Evolutionary conservation across 1,140 invertebrate species (phyloP).

Genomic region (Pantala flavescens): DNA sequence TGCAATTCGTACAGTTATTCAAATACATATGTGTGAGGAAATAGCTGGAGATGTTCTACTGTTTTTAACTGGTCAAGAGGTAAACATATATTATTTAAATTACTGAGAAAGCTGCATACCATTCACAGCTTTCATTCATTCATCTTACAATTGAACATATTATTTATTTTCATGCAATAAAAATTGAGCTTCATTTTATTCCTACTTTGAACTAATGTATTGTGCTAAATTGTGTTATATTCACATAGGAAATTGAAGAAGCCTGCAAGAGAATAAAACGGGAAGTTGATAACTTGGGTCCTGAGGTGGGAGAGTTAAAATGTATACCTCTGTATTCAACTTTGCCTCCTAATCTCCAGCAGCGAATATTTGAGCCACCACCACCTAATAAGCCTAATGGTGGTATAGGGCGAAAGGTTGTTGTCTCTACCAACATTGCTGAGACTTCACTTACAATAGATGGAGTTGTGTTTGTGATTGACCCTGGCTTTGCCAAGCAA

Average conservation of each 20-base stretch:
- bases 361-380: constrained; percentile 93
- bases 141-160: not conserved
- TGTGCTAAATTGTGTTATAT: not conserved
- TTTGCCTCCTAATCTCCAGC: constrained; percentile 92
- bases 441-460: constrained; percentile 99
- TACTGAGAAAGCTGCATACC: not conserved
- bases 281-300: constrained; percentile 92
- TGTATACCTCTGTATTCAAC: constrained; percentile 99
- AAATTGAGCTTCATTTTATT: too few relatives aligned
- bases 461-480: constrained; percentile 99
- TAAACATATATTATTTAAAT: constrained; percentile 24
- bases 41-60: constrained; percentile 85
- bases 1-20: constrained; percentile 95
- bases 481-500: constrained; percentile 99
- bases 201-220: too few relatives aligned
- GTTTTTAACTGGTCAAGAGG: constrained; percentile 87
- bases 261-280: constrained; percentile 96
- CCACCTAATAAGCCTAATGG: constrained; percentile 88
- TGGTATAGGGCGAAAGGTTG: constrained; percentile 88
- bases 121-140: constrained; percentile 11
- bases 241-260: constrained; percentile 89
- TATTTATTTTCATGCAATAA: too few relatives aligned
- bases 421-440: constrained; percentile 98
- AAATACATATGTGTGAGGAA: constrained; percentile 99
- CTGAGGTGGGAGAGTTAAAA: constrained; percentile 93